phyloP scores from a whole-genome alignment of 2,888 invertebrate genomes.

The Meteorus colon region DNA sequence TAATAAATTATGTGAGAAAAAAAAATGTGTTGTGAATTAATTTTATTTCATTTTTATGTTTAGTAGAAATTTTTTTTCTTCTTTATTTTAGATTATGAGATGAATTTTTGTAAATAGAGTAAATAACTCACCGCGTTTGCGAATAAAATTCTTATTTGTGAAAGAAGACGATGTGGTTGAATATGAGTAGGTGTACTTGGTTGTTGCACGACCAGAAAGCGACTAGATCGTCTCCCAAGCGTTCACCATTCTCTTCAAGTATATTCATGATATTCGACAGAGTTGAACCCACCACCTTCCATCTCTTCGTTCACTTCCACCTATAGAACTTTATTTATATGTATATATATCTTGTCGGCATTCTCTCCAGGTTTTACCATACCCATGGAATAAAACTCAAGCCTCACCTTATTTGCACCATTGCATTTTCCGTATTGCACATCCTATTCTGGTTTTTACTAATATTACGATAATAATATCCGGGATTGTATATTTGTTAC shows the following conservation, averaged over 20 bases:
- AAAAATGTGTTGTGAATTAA: background rate
- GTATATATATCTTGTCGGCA: background rate
- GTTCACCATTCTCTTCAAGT: slow-evolving; percentile 64
- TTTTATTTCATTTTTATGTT: too few species aligned
- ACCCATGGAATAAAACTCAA: background rate
- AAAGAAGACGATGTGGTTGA: slow-evolving; percentile 29
- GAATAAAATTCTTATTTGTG: slow-evolving; percentile 21
- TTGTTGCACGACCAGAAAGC: slow-evolving; percentile 66
- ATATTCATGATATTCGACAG: slow-evolving; percentile 70
- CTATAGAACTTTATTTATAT: background rate
- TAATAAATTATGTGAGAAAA: background rate
- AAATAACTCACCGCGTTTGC: slow-evolving; percentile 37
- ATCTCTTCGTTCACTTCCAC: slow-evolving; percentile 49
- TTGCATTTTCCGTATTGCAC: background rate
- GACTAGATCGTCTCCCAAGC: slow-evolving; percentile 64
- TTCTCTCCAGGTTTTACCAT: background rate
- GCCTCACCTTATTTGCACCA: slow-evolving; percentile 3
- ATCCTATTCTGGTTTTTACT: background rate
- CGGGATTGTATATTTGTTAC: background rate
- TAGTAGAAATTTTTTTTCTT: too few species aligned
- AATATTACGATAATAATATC: background rate
- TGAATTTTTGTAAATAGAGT: background rate
- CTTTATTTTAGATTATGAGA: background rate
- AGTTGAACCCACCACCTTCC: slow-evolving; percentile 64
- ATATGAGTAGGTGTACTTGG: slow-evolving; percentile 54